Evolutionary conservation across 2,113 vertebrate species (phyloP), one percentile per base, ranked within the genome.

Genomic region (Dipodomys merriami): DNA sequence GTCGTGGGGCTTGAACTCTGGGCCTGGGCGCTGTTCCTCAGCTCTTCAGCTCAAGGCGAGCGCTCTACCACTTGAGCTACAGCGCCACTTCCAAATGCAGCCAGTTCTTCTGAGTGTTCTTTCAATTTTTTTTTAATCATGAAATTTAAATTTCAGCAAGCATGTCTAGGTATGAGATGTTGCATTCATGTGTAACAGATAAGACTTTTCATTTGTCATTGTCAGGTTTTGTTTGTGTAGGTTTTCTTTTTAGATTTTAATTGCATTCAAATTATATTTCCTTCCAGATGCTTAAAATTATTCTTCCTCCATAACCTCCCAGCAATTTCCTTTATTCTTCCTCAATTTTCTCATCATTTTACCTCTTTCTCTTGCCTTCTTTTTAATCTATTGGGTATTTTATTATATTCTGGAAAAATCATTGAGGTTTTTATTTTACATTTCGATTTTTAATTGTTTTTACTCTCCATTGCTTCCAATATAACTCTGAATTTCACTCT

Each of bases 111-210:
- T 33, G 33, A 20, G 27, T 90, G 29, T 83, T 73, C 7, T 83
- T 85, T 82, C 27, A 53, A n/a, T 67, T 93, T 57, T 90, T 92
- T 29, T 93, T 83, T 91, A 57, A 86, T 4, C 6, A 84, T 92
- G 44, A 76, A 72, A 79, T 87, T 19, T 90, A 76, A 93, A 27
- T 6, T 73, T 83, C 93, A n/a, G 49, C 35, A 78, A 33, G 18
- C 0, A 5, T 74, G 1, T 80, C 71, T 89, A 27, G 13, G 20
- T 53, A 9, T 76, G 23, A 9, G 4, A 19, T 3, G 73, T 16
- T 57, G 74, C 57, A 60, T 46, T 88, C 46, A 83, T 12, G 20
- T 44, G 2, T 62, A 35, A 10, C 16, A 29, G 72, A 3, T 27
- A 2, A 62, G 27, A 23, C 19, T 93, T 84, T 78, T 83, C 15